Percentiles rank a stretch among this genome's conserved stretches.
phyloP scores from a whole-genome alignment of 2,888 invertebrate genomes.

The Drosophila mayaguana region DNA sequence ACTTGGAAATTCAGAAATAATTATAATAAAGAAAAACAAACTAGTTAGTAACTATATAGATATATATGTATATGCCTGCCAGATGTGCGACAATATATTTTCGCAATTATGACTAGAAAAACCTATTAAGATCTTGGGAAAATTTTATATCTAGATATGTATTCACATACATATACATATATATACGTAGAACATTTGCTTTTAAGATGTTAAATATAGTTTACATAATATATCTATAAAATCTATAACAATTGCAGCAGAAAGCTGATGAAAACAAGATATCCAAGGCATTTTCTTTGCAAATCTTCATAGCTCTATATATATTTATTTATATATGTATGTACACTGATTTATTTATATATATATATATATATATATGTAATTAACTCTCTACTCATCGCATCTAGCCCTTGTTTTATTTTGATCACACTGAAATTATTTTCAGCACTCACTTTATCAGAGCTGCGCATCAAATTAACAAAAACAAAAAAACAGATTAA shows the following conservation, averaged over 20 bases:
- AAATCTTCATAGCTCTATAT: background rate
- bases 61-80: constrained; percentile 17
- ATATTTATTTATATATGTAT: background rate
- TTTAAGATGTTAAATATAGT: background rate
- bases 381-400: too few species aligned
- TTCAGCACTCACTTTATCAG: constrained; percentile 17
- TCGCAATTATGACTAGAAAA: constrained; percentile 23
- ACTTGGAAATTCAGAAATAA: background rate
- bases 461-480: constrained; percentile 17
- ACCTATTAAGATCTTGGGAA: background rate
- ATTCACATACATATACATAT: background rate
- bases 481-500: constrained; percentile 17
- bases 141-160: background rate
- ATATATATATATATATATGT: background rate
- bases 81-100: constrained; percentile 36
- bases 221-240: background rate
- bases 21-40: background rate
- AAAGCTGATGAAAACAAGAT: background rate
- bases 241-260: background rate
- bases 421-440: background rate
- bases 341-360: background rate
- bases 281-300: background rate
- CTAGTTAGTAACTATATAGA: constrained; percentile 10
- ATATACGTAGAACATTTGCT: background rate
- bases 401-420: background rate